Evolutionary conservation across 53 echinoderm and acorn worm genomes (phyloP), one percentile per base, ranked within the genome.

Genomic region (Glandiceps talaboti): DNA sequence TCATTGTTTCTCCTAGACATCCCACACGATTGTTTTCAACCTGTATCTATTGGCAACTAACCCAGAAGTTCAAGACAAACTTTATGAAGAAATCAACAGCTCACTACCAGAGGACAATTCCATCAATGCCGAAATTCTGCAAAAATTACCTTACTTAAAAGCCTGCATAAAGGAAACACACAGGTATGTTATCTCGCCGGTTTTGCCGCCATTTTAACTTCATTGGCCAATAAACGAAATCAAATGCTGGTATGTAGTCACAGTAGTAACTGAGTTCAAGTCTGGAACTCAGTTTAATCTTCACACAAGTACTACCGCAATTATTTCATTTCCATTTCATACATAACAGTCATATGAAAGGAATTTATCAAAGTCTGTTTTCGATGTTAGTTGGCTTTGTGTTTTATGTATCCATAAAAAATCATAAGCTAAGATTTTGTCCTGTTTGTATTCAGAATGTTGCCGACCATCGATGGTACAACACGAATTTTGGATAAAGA

Each of bases 121-220:
- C 26, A 81, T 91, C 27, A 91, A 91, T 1, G 80, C 91, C 45
- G 83, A 93, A 26, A 77, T 82, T 1, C 81, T 97, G 26, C 93
- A 97, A 77, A 91, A 87, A 32, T 77, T 91, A 1, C 99, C 99
- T 1, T 97, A 93, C 73, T 84, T 97, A 33, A 97, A 97, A 74
- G 99, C 99, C 0, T 90, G 87, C 31, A 87, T 97, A 77, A 97
- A 97, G 77, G 99, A 97, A 79, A 87, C 99, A 1, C 78, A 85
- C 29, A 93, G 99, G 99, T 97, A n/a, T n/a, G n/a, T n/a, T n/a
- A n/a, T n/a, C n/a, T n/a, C n/a, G n/a, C n/a, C n/a, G n/a, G n/a
- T n/a, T n/a, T n/a, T n/a, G n/a, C n/a, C n/a, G n/a, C n/a, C n/a
- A n/a, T n/a, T n/a, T n/a, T n/a, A n/a, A n/a, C n/a, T n/a, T n/a